Conservation (phyloP, 2,113 vertebrate species). For the Seriola dumerili region DNA sequence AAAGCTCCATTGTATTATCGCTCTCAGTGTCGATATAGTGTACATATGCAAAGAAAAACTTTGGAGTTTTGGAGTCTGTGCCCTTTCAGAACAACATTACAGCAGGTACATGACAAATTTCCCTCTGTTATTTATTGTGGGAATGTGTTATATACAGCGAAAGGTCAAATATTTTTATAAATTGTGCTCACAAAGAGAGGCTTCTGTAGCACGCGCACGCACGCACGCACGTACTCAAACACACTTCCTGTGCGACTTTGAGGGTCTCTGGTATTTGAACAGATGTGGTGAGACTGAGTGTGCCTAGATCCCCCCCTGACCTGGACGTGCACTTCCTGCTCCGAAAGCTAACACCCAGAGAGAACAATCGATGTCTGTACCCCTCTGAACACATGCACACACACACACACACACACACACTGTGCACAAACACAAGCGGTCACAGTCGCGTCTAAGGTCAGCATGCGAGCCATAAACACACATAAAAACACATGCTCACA, state of each 20-base stretch:
- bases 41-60: not conserved
- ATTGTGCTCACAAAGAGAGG: slow-evolving; percentile 62
- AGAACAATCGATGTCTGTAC: slow-evolving; percentile 86
- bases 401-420: slow-evolving; percentile 23
- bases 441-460: slow-evolving; percentile 45
- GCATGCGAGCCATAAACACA: slow-evolving; percentile 49
- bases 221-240: slow-evolving; percentile 16
- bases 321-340: slow-evolving; percentile 85
- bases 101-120: slow-evolving; percentile 40
- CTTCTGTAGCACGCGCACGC: slow-evolving; percentile 47
- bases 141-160: slow-evolving; percentile 33
- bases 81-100: slow-evolving; percentile 23
- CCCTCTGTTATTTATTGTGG: slow-evolving; percentile 55
- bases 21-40: not conserved
- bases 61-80: not conserved
- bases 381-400: slow-evolving; percentile 56
- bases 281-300: slow-evolving; percentile 83
- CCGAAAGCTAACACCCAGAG: slow-evolving; percentile 82
- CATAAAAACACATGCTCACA: slow-evolving; percentile 28
- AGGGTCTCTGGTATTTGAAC: slow-evolving; percentile 84
- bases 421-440: slow-evolving; percentile 26
- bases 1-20: not conserved
- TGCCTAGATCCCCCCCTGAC: slow-evolving; percentile 80
- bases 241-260: slow-evolving; percentile 79
- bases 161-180: slow-evolving; percentile 69